Percentiles rank a stretch among this genome's conserved stretches.
Evolutionary conservation across 1,140 invertebrate genomes (phyloP).

Genomic region (Pseudomyrmex pallidus): DNA sequence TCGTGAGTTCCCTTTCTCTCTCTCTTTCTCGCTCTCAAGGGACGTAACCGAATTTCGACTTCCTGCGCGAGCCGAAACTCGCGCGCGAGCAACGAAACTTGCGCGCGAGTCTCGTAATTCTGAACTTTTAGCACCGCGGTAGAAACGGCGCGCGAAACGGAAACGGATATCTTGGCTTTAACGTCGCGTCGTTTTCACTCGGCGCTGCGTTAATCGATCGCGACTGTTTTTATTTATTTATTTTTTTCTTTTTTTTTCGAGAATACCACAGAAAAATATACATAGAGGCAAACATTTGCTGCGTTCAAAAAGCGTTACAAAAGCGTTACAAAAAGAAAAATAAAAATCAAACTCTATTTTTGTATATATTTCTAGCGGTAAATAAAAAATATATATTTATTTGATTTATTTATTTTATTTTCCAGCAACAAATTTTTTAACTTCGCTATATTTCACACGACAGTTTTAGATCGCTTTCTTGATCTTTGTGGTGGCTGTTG

Average conservation of each 20-base stretch:
- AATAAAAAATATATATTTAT: not conserved
- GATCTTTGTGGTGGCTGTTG: not conserved
- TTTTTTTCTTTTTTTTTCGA: too few species aligned
- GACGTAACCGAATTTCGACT: conserved; percentile 44
- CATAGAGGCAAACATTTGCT: too few species aligned
- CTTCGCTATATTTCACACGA: not conserved
- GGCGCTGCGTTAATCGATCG: conserved; percentile 26
- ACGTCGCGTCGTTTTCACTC: not conserved
- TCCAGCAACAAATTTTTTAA: not conserved
- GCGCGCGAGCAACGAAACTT: too few species aligned
- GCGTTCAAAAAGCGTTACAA: too few species aligned
- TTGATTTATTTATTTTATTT: not conserved
- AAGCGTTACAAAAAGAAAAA: too few species aligned
- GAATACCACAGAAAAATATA: not conserved
- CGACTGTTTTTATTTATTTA: not conserved
- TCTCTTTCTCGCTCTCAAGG: not conserved
- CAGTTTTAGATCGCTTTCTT: not conserved
- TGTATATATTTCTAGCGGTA: not conserved
- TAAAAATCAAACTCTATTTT: not conserved
- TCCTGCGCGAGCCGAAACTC: conserved; percentile 34
- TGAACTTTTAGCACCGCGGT: conserved; percentile 54
- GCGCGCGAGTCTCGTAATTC: conserved; percentile 38
- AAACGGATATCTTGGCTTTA: conserved; percentile 32
- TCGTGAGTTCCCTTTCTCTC: not conserved
- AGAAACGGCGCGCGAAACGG: conserved; percentile 33